Evolutionary conservation across 2,888 invertebrate species (phyloP), one percentile per base, ranked within the genome.

Genomic region (Drosophila imparisetae): DNA sequence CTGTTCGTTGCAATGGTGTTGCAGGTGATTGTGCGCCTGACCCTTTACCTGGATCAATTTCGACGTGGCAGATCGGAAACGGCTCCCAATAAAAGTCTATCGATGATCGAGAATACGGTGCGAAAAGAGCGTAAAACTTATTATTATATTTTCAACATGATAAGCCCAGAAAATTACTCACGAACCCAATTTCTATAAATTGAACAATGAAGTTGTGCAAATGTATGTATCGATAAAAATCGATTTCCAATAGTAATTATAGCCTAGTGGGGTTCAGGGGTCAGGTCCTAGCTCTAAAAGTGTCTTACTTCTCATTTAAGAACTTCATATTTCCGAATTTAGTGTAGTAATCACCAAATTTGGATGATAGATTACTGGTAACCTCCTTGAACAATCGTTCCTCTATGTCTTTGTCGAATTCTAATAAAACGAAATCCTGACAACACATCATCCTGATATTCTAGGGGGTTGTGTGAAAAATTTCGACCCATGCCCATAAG

Each of bases 1-100:
- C 94, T 97, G 64, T 98, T 97, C 92, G 94, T 95, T 48, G 97
- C 98, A 2, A 97, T 98, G 94, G 94, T 96, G 64, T 94, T 96
- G 70, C 96, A 97, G 93, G 96, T 96, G 15, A 91, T 96, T 40
- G 95, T 96, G 54, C 94, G 97, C 49, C 93, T 97, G 65, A 95
- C 95, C 0, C 92, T 97, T 42, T 97, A 97, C 92, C 94, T 96
- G 60, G 96, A 97, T 92, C 96, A 97, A 0, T 91, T 95, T 50
- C 92, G 94, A 2, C 91, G 94, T 40, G 91, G 89, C 27, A 86
- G 75, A 30, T 75, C 86, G 48, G 82, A 87, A 63, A 70, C 85
- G 15, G 72, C 89, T 13, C 91, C 91, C 72, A 90, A 93, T 87
- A 85, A 92, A 11, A 88, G 93, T 75, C 89, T 92, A 5, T 92